Base-by-base conservation (phyloP, 2,113 vertebrate genomes). In the Pavo muticus region DNA sequence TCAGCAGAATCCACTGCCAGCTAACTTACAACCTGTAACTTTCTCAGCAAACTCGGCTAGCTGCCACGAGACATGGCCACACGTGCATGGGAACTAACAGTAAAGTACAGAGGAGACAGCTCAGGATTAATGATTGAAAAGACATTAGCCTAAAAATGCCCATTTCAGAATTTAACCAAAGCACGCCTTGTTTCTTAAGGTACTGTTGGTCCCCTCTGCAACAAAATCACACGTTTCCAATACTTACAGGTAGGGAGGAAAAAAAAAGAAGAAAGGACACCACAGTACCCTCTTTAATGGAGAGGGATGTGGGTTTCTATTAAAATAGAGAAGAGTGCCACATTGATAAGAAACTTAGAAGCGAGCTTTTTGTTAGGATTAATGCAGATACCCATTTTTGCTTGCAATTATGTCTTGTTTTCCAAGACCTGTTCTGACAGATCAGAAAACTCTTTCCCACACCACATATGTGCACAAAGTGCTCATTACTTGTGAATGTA, bases 1-100 rank as follows among this genome's bases (percentile, higher is more conserved):
- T 95, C 92, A 93, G 94, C 85, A 94, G 71, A 95, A 90, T 95
- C 80, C 78, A 39, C 48, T 85, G 77, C 74, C 1, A 11, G 78
- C 47, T 44, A 83, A 88, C 57, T 94, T 67, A n/a, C n/a, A 79
- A 56, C 40, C 59, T 65, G 35, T 24, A 90, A 82, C 65, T 67
- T 91, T 39, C 75, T 78, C 37, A 83, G 80, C n/a, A 72, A 80
- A 65, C 47, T 15, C 96, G 92, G 94, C 91, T 44, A 44, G 20
- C 32, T 80, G 92, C 92, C 79, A 80, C 12, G 10, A 84, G 39
- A 67, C 6, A 30, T 0, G 0, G 25, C n/a, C 47, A n/a, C 52
- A 32, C 1, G 2, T 23, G 47, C 6, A 7, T 17, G 14, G 71
- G 39, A 87, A 73, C 63, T 19, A 78, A 70, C 44, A 87, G 72